Evolutionary conservation across 1,140 invertebrate species (phyloP).

Genomic region (Ylistrum balloti): DNA sequence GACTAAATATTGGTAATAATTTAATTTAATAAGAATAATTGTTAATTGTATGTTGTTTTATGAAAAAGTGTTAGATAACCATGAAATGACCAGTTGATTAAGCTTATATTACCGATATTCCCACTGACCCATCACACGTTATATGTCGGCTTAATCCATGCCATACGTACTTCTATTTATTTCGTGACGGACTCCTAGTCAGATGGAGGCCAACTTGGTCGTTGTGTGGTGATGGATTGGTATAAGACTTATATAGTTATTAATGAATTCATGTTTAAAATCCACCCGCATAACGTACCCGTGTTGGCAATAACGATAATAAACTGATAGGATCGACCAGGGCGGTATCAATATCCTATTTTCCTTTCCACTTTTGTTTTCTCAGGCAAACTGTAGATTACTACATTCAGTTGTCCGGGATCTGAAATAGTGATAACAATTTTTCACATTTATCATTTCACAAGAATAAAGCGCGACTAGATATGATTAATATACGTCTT

Average conservation of each 20-base stretch:
- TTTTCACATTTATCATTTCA: neutral
- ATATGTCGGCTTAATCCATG: too few relatives aligned
- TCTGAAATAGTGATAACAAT: neutral
- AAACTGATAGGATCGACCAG: neutral
- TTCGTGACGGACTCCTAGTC: neutral
- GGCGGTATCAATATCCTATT: neutral
- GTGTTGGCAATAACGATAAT: neutral
- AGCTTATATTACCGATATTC: too few relatives aligned
- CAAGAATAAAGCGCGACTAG: neutral
- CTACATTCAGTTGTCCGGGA: neutral
- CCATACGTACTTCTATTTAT: too few relatives aligned
- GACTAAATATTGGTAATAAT: too few relatives aligned
- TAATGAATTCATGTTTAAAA: conserved; percentile 17
- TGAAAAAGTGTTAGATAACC: too few relatives aligned
- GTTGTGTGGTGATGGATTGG: neutral
- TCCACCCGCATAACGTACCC: conserved; percentile 7
- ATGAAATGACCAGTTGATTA: too few relatives aligned
- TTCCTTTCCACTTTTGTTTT: neutral
- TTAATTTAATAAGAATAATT: too few relatives aligned
- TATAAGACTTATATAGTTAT: conserved; percentile 11
- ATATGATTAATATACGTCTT: neutral
- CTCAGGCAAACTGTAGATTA: neutral
- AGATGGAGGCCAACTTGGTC: too few relatives aligned
- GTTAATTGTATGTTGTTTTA: too few relatives aligned
- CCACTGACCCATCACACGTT: too few relatives aligned